These are phyloP conservation scores for Lineus longissimus DNA, from an alignment of 1,140 invertebrate genomes.

Conservation along the genomic window DNA sequence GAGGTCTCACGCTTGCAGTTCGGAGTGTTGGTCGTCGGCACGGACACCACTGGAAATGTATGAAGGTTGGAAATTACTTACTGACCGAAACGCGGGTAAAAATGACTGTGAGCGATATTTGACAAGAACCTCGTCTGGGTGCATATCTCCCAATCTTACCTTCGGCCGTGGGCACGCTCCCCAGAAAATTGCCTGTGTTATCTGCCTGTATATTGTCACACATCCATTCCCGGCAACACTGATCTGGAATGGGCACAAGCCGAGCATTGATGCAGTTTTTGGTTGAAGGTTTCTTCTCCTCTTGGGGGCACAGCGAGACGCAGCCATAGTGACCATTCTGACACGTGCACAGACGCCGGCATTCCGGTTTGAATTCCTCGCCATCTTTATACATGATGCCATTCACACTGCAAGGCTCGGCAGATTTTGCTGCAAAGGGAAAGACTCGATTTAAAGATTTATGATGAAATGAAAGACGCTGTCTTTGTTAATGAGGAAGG, in stretches of 20 bases:
- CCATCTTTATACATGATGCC: constrained; percentile 64
- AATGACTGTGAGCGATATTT: too few relatives aligned
- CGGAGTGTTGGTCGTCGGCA: constrained; percentile 9
- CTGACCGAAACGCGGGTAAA: too few relatives aligned
- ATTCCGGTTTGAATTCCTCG: constrained; percentile 65
- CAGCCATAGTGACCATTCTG: constrained; percentile 69
- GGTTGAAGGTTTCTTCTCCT: constrained; percentile 63
- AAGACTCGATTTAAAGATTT: too few relatives aligned
- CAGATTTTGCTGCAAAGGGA: constrained; percentile 25
- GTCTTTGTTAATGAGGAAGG: too few relatives aligned
- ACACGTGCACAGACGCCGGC: constrained; percentile 66
- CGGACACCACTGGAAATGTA: too few relatives aligned
- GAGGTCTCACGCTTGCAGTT: constrained; percentile 52
- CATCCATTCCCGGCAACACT: constrained; percentile 72
- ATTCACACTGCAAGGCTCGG: constrained; percentile 55
- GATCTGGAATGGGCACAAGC: constrained; percentile 64
- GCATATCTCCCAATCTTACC: too few relatives aligned
- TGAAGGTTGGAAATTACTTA: too few relatives aligned
- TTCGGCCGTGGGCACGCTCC: too few relatives aligned
- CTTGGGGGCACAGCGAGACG: constrained; percentile 68
- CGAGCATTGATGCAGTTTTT: constrained; percentile 57
- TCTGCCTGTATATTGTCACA: constrained; percentile 44
- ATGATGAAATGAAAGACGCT: not conserved
- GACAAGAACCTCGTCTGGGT: too few relatives aligned
- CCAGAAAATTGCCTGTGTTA: not conserved